Base-by-base conservation (phyloP, 2,113 vertebrate species). In the Cephalopterus ornatus region DNA sequence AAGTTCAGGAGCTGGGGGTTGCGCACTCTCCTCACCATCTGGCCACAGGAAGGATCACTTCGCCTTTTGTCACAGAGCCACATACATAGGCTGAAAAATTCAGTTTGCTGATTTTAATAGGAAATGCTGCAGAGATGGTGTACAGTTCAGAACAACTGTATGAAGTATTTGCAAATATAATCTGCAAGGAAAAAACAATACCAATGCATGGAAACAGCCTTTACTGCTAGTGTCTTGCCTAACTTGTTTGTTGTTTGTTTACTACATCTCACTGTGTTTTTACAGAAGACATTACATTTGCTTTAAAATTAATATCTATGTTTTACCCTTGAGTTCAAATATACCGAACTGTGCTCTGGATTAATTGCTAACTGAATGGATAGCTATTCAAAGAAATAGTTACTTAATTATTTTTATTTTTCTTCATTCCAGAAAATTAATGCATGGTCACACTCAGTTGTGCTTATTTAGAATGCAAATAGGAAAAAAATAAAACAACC, bases 1-100 rank as follows among this genome's bases (percentile, higher is more conserved):
- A 2, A 96, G 96, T 93, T 97, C 88, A 88, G 88, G 84, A 85
- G 83, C 52, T 35, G n/a, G 21, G 6, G 50, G 24, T 37, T 82
- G 8, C 67, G 73, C 73, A 42, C 72, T 26, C 27, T 66, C 47
- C 83, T 93, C 61, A 35, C 44, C 71, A 67, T 84, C 96, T 97
- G 97, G 89, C 96, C 65, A 4, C 27, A 5, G 91, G 85, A 94
- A 93, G 52, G 61, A 39, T 68, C 68, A 12, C 90, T 62, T 58
- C 3, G 33, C 59, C 85, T 93, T 95, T 90, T 41, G 59, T 88
- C 72, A 55, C 93, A 62, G 42, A 85, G 67, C 23, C 72, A 52
- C 28, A 5, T 55, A 37, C n/a, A 24, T 0, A 1, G 55, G 66
- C 65, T 63, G 49, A 85, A 87, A 88, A 95, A 95, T 23, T 42